Evolutionary conservation across 2,797 vertebrate species (phyloP).

Genomic region (Sorex maritimensis): DNA sequence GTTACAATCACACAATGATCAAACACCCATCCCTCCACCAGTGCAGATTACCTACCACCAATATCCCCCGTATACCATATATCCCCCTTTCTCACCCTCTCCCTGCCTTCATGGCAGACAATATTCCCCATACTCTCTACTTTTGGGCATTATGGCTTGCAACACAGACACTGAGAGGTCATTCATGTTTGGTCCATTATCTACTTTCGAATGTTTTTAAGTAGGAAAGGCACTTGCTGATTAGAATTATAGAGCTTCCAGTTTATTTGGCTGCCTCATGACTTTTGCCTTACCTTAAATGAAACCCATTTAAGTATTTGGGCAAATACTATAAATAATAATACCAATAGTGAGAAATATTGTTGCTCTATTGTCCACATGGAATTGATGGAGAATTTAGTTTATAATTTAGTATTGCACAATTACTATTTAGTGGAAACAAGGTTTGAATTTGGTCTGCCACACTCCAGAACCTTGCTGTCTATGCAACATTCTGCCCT

Average conservation of each 20-base stretch:
- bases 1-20: too few relatives aligned
- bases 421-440: background rate
- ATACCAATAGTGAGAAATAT: background rate
- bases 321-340: background rate
- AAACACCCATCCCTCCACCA: too few relatives aligned
- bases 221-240: background rate
- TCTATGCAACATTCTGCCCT: background rate
- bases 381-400: background rate
- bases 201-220: too few relatives aligned
- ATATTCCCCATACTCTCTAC: too few relatives aligned
- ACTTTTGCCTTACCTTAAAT: background rate
- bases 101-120: too few relatives aligned
- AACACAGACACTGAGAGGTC: too few relatives aligned
- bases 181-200: too few relatives aligned
- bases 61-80: too few relatives aligned
- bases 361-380: background rate
- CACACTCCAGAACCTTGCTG: background rate
- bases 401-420: background rate
- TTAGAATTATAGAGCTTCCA: background rate
- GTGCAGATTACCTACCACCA: too few relatives aligned
- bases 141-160: too few relatives aligned
- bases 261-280: background rate
- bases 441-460: background rate
- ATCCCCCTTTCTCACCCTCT: too few relatives aligned
- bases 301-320: background rate